Evolutionary conservation across 2,113 vertebrate species (phyloP), one percentile per base, ranked within the genome.

Genomic region (Zosterops borbonicus): DNA sequence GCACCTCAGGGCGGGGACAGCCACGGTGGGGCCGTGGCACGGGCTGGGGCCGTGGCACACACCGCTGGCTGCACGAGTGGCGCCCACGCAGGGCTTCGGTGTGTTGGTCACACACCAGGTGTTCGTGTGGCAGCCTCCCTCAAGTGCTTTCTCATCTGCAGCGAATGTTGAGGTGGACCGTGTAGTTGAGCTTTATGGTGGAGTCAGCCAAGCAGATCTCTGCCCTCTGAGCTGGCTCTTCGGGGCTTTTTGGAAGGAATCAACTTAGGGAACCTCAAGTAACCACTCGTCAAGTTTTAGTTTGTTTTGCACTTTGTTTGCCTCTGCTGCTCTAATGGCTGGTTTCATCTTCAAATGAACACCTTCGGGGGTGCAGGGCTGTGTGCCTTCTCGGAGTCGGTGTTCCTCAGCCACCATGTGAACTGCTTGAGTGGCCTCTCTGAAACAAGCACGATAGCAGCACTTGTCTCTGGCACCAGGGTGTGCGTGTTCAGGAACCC

Each of bases 1-100:
- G 60, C 9, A 1, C 6, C 50, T 31, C 52, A 27, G 70, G 62
- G 46, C 7, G 50, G 39, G 75, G 10, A 52, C 31, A 50, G 59
- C 47, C 20, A 0, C 2, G 0, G 24, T 1, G 55, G 13, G 22
- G 64, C 24, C 1, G 5, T 3, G 59, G 41, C 35, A 22, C 12
- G 0, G 0, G 0, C 27, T 1, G 55, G 21, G 23, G 63, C 24
- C 1, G 5, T 3, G 65, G 31, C 44, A 25, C 22, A 2, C 12
- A 1, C 42, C 1, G 4, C n/a, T 23, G 24, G 39, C 74, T 14
- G 1, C 4, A 1, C 1, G 8, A 7, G 85, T 41, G 63, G 55
- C 22, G 21, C 53, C 60, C n/a, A 3, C 24, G 18, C 21, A 6
- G 46, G 39, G 44, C 8, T 18, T 21, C 22, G 0, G 3, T 17